Evolutionary conservation across 2,113 vertebrate species (phyloP).

Genomic region (Fregata magnificens): DNA sequence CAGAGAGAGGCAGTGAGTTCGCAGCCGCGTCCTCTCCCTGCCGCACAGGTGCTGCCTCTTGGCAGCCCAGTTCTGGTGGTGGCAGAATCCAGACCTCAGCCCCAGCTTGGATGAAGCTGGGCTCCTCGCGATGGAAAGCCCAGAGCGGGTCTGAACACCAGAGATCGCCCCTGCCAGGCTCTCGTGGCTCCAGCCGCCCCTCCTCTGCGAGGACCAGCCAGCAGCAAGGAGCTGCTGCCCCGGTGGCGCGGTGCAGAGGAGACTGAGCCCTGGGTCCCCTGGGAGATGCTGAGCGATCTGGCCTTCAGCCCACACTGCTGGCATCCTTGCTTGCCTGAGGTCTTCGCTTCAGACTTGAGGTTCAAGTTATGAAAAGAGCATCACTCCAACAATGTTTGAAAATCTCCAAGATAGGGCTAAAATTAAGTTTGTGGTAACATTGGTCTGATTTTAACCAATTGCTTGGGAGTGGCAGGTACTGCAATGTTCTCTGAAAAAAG

Average conservation of each 20-base stretch:
- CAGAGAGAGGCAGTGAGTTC: too few relatives aligned
- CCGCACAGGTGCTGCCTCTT: background rate
- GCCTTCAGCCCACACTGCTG: background rate
- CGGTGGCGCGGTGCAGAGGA: accelerated
- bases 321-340: background rate
- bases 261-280: background rate
- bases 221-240: background rate
- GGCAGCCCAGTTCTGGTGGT: background rate
- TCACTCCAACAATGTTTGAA: background rate
- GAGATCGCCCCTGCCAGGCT: background rate
- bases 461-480: background rate
- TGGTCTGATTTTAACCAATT: background rate
- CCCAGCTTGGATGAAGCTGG: background rate
- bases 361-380: background rate
- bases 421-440: background rate
- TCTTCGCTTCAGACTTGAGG: background rate
- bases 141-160: background rate
- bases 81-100: background rate
- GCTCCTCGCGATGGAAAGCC: background rate
- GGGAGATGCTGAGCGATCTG: background rate
- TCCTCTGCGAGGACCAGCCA: background rate
- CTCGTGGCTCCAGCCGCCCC: background rate
- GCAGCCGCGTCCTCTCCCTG: background rate
- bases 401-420: background rate
- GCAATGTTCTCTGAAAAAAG: background rate